Base-by-base conservation (phyloP, 2,113 vertebrate genomes). In the Clarias macrocephalus region DNA sequence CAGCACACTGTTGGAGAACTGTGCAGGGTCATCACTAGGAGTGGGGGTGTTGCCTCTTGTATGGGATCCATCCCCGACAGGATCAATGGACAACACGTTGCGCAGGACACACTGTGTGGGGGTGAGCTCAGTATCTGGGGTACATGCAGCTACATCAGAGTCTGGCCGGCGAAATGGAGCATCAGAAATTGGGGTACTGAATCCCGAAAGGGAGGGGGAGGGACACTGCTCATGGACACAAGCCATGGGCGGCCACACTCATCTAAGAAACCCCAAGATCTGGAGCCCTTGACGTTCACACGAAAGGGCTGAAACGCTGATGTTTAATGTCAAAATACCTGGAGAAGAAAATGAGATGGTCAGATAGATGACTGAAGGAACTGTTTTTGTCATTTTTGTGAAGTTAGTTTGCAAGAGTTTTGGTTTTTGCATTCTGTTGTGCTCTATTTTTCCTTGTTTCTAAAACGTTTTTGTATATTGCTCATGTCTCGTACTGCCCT, bases 71-170 rank as follows among this genome's bases (percentile, higher is more conserved):
- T 93, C 92, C 7, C 91, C 94, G 18, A 96, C 95, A 0, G 95
- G 96, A 82, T 96, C 93, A 3, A 96, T 94, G 79, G 97, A 97
- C 85, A 98, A 94, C 63, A 98, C 97, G 16, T 97, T 97, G n/a
- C 97, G 96, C 63, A 99, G 94, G 52, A 98, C 97, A 82, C 97
- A 99, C 93, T 99, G 97, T 33, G 97, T 99, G 15, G 97, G 97
- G 0, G 97, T 98, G 87, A 98, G 94, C 91, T 98, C 97, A 91
- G 96, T 97, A 87, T 97, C 97, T 0, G 97, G 97, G 70, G 97
- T 98, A 93, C 97, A 97, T 88, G 96, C 96, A 0, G 97, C 96
- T 10, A 96, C 96, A 82, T 97, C 97, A 15, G 95, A 95, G 92
- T 97, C 97, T 33, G 96, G 94, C 54, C 95, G 96, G 62, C 96